These are phyloP conservation scores for Drosophila rellima DNA, from an alignment of 2,888 invertebrate genomes.

Conservation along the genomic window DNA sequence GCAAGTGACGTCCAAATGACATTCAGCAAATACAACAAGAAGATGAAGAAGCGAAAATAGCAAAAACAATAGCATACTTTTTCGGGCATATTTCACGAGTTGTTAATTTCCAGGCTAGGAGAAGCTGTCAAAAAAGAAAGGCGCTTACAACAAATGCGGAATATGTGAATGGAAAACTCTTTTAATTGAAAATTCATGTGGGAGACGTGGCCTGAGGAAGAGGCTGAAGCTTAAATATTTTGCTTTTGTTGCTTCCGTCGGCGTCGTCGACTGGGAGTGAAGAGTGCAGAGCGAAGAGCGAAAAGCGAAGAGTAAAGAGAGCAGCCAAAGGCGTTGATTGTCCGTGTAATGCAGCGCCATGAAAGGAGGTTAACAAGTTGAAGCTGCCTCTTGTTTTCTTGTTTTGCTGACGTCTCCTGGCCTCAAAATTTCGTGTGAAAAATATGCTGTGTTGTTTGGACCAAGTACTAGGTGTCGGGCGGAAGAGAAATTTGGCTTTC, in stretches of 20 bases:
- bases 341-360: conserved; percentile 65
- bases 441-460: conserved; percentile 35
- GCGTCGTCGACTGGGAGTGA: conserved; percentile 20
- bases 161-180: conserved; percentile 49
- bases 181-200: conserved; percentile 76
- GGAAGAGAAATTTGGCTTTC: neutral
- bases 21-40: conserved; percentile 4
- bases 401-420: conserved; percentile 43
- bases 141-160: conserved; percentile 13
- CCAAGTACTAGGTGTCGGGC: conserved; percentile 2
- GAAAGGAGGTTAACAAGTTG: conserved; percentile 77
- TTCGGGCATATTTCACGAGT: conserved; percentile 66
- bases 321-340: conserved; percentile 62
- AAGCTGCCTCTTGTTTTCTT: conserved; percentile 56
- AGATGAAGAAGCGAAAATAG: conserved; percentile 1
- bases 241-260: conserved; percentile 50
- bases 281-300: neutral
- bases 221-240: conserved; percentile 64
- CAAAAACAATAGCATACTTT: conserved; percentile 64
- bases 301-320: neutral
- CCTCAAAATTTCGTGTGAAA: conserved; percentile 54
- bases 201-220: neutral
- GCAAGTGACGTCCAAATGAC: conserved; percentile 28
- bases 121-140: conserved; percentile 45
- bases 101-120: conserved; percentile 66